phyloP scores from a whole-genome alignment of 2,113 vertebrate genomes.

The Porphyrio hochstetteri region DNA sequence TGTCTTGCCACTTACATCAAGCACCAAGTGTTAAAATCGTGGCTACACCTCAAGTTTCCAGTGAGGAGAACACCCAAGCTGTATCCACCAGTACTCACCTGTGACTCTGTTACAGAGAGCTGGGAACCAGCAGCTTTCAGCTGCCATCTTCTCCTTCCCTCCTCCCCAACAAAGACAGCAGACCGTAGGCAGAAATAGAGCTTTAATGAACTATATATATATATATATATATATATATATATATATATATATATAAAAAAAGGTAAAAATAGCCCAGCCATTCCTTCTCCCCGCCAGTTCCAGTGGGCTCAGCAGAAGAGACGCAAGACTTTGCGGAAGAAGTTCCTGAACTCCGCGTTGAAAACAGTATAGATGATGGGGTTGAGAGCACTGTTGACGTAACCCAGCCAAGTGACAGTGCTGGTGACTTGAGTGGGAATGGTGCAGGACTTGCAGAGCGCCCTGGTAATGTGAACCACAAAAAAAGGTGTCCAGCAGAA shows the following conservation, averaged over 20 bases:
- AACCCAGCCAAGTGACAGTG: conserved; percentile 94
- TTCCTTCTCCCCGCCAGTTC: background rate
- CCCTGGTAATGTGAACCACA: conserved; percentile 89
- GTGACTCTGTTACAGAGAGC: background rate
- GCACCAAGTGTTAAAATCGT: background rate
- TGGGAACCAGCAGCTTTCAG: background rate
- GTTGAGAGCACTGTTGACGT: conserved; percentile 95
- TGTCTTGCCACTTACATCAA: background rate
- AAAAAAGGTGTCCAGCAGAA: conserved; percentile 98
- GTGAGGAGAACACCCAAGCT: fast-evolving
- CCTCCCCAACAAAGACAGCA: background rate
- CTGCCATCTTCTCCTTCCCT: background rate
- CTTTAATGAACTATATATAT: conserved; percentile 56
- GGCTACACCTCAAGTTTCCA: background rate
- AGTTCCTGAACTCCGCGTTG: conserved; percentile 90
- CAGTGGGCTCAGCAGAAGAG: conserved; percentile 62
- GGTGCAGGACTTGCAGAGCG: conserved; percentile 82
- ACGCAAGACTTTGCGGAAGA: conserved; percentile 86
- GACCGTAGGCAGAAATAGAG: conserved; percentile 46
- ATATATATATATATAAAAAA: conserved; percentile 2
- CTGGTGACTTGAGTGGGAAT: conserved; percentile 85
- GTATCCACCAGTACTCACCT: background rate
- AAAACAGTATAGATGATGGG: conserved; percentile 93
- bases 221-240: background rate
- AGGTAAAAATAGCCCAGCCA: background rate